phyloP scores from a whole-genome alignment of 2,888 invertebrate genomes.

The Drosophila greeni region DNA sequence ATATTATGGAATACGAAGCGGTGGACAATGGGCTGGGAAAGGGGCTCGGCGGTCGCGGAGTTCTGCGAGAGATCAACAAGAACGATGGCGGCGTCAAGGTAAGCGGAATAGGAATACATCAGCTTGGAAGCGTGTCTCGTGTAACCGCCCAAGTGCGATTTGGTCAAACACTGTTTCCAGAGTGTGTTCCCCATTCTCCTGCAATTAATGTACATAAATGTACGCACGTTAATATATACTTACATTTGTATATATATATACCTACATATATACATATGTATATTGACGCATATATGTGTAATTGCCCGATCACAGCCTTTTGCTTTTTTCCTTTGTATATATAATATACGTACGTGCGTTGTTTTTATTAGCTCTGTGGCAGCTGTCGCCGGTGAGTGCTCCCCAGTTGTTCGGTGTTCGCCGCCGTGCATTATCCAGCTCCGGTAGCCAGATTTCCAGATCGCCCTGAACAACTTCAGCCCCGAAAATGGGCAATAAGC shows the following conservation, averaged over 20 bases:
- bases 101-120: slow-evolving; percentile 28
- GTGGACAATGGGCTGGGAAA: slow-evolving; percentile 19
- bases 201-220: slow-evolving; percentile 17
- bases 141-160: slow-evolving; percentile 20
- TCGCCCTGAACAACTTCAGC: background rate
- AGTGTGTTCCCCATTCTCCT: slow-evolving; percentile 2
- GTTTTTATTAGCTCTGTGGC: slow-evolving; percentile 36
- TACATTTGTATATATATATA: background rate
- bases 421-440: slow-evolving; percentile 50
- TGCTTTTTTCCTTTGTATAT: slow-evolving; percentile 23
- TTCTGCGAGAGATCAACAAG: slow-evolving; percentile 67
- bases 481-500: slow-evolving; percentile 58
- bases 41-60: slow-evolving; percentile 49
- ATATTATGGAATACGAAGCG: slow-evolving; percentile 47
- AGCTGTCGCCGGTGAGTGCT: slow-evolving; percentile 34
- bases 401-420: slow-evolving; percentile 56
- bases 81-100: slow-evolving; percentile 67
- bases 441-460: slow-evolving; percentile 12
- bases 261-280: background rate
- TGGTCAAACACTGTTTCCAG: slow-evolving; percentile 45
- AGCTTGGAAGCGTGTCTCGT: slow-evolving; percentile 31
- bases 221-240: background rate
- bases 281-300: background rate
- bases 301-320: slow-evolving; percentile 33
- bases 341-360: slow-evolving; percentile 11